phyloP scores from a whole-genome alignment of 1,140 invertebrate genomes.

The Drosophila ironensis region DNA sequence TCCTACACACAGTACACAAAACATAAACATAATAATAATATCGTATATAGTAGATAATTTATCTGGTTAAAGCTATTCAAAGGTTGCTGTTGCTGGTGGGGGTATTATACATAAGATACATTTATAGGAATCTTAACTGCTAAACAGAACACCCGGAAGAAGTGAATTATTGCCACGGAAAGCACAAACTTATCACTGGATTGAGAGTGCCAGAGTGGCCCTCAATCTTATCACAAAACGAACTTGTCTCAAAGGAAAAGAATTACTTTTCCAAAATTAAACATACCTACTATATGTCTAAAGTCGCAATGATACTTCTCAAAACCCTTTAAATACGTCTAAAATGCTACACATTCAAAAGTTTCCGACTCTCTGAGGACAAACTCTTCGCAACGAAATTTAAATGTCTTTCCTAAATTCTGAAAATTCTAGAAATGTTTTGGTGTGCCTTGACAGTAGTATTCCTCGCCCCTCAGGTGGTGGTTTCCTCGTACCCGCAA shows the following conservation, averaged over 20 bases:
- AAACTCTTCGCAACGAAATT: background rate
- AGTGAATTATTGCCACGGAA: constrained; percentile 12
- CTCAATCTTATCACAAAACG: constrained; percentile 57
- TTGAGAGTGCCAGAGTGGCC: constrained; percentile 4
- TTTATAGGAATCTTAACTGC: constrained; percentile 4
- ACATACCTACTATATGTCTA: background rate
- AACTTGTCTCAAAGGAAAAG: constrained; percentile 10
- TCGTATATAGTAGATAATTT: background rate
- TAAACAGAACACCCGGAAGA: constrained; percentile 41
- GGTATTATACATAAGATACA: background rate
- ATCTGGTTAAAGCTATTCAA: constrained; percentile 23
- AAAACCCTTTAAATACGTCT: too few species aligned
- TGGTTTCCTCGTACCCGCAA: constrained; percentile 70
- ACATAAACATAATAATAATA: background rate
- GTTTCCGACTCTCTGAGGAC: too few species aligned
- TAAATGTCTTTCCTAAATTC: background rate
- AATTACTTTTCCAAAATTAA: background rate
- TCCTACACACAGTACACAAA: background rate
- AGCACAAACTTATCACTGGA: constrained; percentile 50
- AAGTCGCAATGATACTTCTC: background rate
- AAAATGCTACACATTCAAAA: too few species aligned
- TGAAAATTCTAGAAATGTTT: too few species aligned
- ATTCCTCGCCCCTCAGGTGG: constrained; percentile 38
- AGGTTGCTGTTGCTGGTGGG: background rate
- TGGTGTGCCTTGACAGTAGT: too few species aligned